Base-by-base conservation (phyloP, 2,113 vertebrate species). In the Erythrocercus mccallii region DNA sequence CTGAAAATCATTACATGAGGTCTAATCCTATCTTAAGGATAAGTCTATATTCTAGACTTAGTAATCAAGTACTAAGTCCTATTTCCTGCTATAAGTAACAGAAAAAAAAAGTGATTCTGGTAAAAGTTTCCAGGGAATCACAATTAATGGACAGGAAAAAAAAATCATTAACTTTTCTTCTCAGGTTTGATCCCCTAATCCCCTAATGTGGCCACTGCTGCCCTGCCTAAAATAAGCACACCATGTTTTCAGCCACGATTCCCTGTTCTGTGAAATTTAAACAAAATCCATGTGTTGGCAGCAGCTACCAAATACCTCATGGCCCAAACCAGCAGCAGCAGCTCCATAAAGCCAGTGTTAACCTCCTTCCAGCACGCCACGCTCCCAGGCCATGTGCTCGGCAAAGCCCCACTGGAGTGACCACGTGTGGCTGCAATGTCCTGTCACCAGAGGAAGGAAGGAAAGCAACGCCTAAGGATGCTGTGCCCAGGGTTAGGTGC, bases 381-480 rank as follows among this genome's bases (percentile, higher is more conserved):
- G 19, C 48, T 24, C 12, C 13, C 37, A 60, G 71, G 69, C 51
- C 66, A 37, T 24, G 35, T 74, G 69, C 73, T 74, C 31, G 18
- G 6, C 5, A 70, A 47, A 95, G 81, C 76, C 76, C 30, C 45
- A 0, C n/a, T 3, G 24, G 12, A 48, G 64, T 12, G 35, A 31
- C 56, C 38, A 3, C 56, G 9, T 0, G 0, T 1, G 1, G 23
- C 2, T 74, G 35, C 33, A 44, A 19, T 6, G 72, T 11, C 60
- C 54, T 12, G 16, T 1, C 1, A 1, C 19, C 60, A 40, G n/a
- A 66, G 87, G 23, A 37, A 33, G 45, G 17, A 42, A 38, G 50
- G 7, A 40, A 64, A 79, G 51, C 71, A 31, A 35, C 12, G 69
- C 56, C 77, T 15, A 4, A 10, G 11, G 74, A 42, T 15, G 4